Evolutionary conservation across 2,113 vertebrate species (phyloP).

Genomic region (Litocranius walleri): DNA sequence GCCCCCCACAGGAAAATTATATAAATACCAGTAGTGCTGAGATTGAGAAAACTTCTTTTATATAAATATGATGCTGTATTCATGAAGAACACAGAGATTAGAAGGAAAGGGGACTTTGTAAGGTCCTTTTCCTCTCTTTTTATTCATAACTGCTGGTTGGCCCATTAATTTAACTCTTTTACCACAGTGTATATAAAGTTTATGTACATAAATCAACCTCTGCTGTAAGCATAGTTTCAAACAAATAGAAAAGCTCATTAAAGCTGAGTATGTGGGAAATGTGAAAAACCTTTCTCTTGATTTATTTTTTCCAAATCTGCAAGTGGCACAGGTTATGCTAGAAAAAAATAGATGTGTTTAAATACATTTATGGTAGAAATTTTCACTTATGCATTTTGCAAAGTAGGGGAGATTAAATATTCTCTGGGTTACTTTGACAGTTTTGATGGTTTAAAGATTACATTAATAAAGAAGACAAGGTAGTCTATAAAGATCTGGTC

Average conservation of each 20-base stretch:
- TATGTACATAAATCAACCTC: background rate
- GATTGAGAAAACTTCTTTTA: background rate
- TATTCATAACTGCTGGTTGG: background rate
- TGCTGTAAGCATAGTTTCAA: background rate
- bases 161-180: background rate
- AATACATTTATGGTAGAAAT: background rate
- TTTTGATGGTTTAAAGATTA: conserved; percentile 44
- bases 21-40: background rate
- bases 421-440: background rate
- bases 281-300: background rate
- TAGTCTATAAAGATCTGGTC: conserved; percentile 43
- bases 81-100: background rate
- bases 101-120: background rate
- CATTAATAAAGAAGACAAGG: conserved; percentile 47
- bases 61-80: background rate
- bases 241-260: background rate
- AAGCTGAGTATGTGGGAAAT: background rate
- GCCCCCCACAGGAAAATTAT: background rate
- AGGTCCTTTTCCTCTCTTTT: background rate
- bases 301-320: background rate
- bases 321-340: background rate
- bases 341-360: background rate
- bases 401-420: background rate
- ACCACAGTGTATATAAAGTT: background rate
- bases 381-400: background rate